Evolutionary conservation across 1,140 invertebrate genomes (phyloP), one percentile per base, ranked within the genome.

Genomic region (Aphaenogaster floridana): DNA sequence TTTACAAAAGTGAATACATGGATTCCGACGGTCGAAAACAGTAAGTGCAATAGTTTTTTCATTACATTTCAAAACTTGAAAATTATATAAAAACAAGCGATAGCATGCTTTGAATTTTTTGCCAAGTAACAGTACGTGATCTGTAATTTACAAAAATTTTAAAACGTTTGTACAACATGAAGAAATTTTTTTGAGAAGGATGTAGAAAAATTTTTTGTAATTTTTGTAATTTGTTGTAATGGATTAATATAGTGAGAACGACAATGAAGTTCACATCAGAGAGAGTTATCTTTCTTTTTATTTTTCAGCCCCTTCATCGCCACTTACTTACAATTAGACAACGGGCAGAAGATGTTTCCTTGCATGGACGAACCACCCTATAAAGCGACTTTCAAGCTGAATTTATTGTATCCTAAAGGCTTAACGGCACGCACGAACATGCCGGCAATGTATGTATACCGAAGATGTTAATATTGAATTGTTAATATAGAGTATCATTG

Each of bases 361-460:
- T 99, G 98, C 93, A 99, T 99, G 94, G 98, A 99, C 94, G 98
- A 99, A 93, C 98, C 99, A 0, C 96, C 95, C 1, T 97, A 98
- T 87, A 99, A 99, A 95, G 96, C 97, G 0, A 96, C 96, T 2
- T 97, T 97, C 91, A 95, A 96, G 54, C 94, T 98, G 0, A 97
- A 96, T 21, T 96, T 98, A 1, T 96, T 96, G 0, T 96, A 97
- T 34, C 96, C 97, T 0, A 96, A 94, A 68, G 94, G 96, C 50
- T 96, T 97, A 95, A 94, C 95, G 0, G 96, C 96, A 0, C 90
- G 97, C 2, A 97, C 97, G 17, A 97, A 97, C 87, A 97, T 96
- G 79, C 97, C 96, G 1, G 86, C 93, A 94, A 15, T 95, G 90
- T 66, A 96, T 97, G 97, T 98, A 96, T 96, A 96, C 77, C 3